Evolutionary conservation across 2,888 invertebrate species (phyloP).

Genomic region (Rhabditoides inermis): DNA sequence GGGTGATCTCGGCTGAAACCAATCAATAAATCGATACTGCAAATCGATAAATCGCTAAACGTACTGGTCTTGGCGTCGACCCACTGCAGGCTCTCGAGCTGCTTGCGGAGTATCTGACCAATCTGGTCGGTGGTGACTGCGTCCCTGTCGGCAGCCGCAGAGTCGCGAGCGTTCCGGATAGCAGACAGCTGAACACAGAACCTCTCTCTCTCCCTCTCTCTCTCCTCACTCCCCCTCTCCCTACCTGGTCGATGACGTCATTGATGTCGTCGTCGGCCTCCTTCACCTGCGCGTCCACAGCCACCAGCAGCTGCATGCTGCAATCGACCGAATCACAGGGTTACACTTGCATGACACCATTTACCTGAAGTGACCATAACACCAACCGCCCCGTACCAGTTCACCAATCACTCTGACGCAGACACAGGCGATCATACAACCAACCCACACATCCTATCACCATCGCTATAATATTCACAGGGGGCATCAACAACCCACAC

Average conservation of each 20-base stretch:
- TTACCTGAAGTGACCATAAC: no score
- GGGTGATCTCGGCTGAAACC: no score
- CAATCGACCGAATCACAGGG: no score
- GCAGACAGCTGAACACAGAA: constrained; percentile 9
- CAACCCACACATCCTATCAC: no score
- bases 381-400: no score
- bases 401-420: no score
- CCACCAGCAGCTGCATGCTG: constrained; percentile 26
- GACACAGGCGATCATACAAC: no score
- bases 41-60: no score
- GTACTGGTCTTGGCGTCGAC: constrained; percentile 27
- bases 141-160: constrained; percentile 1
- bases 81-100: constrained; percentile 27
- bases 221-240: neutral
- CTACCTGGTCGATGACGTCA: constrained; percentile 27
- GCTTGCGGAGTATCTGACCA: constrained; percentile 30
- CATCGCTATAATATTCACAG: no score
- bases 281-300: constrained; percentile 29
- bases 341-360: no score
- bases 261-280: constrained; percentile 28
- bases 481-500: no score
- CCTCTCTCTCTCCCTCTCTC: neutral
- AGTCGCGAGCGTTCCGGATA: constrained; percentile 9
- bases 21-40: no score
- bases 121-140: constrained; percentile 21